Percentiles rank a stretch among this genome's conserved stretches.
phyloP scores from a whole-genome alignment of 2,888 invertebrate species.

The Idaea dimidiata region DNA sequence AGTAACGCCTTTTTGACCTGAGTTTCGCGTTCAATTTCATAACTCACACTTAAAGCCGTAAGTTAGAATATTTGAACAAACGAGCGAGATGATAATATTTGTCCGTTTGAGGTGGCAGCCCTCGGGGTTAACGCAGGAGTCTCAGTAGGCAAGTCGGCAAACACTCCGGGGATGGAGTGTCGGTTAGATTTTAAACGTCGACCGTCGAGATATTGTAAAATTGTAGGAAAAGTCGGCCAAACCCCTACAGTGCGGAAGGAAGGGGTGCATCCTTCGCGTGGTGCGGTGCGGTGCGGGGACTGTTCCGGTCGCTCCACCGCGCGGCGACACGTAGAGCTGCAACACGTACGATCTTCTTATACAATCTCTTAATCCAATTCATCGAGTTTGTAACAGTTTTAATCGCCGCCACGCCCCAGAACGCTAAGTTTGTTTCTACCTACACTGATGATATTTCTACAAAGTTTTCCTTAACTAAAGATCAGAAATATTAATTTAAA shows the following conservation, averaged over 20 bases:
- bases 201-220: neutral
- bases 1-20: neutral
- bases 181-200: neutral
- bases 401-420: neutral
- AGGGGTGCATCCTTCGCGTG: too few species aligned
- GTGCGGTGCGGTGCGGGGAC: too few species aligned
- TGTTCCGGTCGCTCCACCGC: too few species aligned
- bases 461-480: neutral
- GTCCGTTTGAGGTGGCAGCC: neutral
- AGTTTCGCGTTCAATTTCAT: neutral
- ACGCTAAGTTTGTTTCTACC: neutral
- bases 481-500: neutral
- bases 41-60: neutral
- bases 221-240: neutral
- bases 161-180: neutral
- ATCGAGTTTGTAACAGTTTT: slow-evolving; percentile 1
- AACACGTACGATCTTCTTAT: neutral
- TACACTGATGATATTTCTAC: neutral
- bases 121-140: neutral
- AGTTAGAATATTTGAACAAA: neutral
- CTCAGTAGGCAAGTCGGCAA: neutral
- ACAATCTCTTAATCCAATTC: neutral
- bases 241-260: too few species aligned
- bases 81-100: neutral
- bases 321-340: neutral